Evolutionary conservation across 2,888 invertebrate genomes (phyloP).

Genomic region (Oxytorus armatus): DNA sequence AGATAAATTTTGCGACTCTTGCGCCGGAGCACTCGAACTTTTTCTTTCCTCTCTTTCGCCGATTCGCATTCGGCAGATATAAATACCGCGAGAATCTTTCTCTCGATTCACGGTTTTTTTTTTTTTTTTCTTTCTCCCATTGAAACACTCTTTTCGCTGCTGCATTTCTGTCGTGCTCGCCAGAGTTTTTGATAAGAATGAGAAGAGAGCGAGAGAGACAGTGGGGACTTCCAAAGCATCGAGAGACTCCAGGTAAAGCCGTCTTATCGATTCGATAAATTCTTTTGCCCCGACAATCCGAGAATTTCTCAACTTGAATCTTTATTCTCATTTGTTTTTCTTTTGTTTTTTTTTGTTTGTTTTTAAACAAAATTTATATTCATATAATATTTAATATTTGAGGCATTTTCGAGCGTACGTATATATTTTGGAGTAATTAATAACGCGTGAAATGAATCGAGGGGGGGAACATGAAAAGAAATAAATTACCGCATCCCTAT

Average conservation of each 20-base stretch:
- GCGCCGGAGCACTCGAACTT: not conserved
- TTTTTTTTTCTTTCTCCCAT: conserved; percentile 24
- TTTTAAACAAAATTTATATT: not conserved
- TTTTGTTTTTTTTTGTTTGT: not conserved
- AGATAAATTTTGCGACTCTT: conserved; percentile 63
- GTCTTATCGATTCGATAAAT: conserved; percentile 51
- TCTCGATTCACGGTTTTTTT: conserved; percentile 9
- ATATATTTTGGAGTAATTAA: too few relatives aligned
- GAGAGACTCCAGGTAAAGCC: conserved; percentile 22
- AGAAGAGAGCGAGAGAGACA: conserved; percentile 12
- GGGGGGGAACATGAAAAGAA: too few relatives aligned
- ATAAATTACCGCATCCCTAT: not conserved
- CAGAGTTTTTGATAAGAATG: conserved; percentile 20
- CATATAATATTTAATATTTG: too few relatives aligned
- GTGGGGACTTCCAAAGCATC: not conserved
- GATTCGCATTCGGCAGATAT: conserved; percentile 6
- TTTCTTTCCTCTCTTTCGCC: not conserved
- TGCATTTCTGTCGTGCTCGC: conserved; percentile 18
- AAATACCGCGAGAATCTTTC: conserved; percentile 12
- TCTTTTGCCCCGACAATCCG: conserved; percentile 31
- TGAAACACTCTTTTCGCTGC: conserved; percentile 7
- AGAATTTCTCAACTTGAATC: conserved; percentile 5
- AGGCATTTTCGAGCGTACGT: too few relatives aligned
- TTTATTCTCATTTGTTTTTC: conserved; percentile 4
- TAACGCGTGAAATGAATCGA: too few relatives aligned